Conservation (phyloP, 2,113 vertebrate species). For the Bostrychus sinensis region DNA sequence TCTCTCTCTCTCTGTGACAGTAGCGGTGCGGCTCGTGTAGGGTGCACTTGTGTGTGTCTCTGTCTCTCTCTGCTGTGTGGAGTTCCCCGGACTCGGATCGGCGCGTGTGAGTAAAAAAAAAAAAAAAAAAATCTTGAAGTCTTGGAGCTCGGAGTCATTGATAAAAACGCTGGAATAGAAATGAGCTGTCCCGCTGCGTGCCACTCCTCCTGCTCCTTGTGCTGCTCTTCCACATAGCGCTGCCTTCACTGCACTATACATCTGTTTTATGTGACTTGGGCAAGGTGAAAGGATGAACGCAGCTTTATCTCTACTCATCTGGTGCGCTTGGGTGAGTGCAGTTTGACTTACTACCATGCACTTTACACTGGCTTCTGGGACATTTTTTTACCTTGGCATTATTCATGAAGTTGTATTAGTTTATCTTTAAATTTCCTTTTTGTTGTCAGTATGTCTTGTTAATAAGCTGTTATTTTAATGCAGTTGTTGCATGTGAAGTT, state of each 20-base stretch:
- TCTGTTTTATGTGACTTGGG: conserved; percentile 51
- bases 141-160: conserved; percentile 46
- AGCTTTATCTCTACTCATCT: conserved; percentile 62
- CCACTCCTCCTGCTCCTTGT: conserved; percentile 44
- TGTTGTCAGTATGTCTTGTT: background rate
- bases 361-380: background rate
- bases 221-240: conserved; percentile 43
- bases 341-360: background rate
- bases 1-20: background rate
- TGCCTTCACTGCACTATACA: conserved; percentile 39
- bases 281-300: conserved; percentile 69
- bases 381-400: no score
- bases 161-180: conserved; percentile 61
- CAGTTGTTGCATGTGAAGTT: background rate
- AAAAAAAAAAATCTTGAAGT: background rate
- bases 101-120: conserved; percentile 5
- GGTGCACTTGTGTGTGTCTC: conserved; percentile 13
- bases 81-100: conserved; percentile 42
- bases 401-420: background rate
- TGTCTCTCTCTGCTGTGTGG: conserved; percentile 11
- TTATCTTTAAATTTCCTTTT: background rate
- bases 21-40: conserved; percentile 7
- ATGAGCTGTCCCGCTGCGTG: conserved; percentile 64
- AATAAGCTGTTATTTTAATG: no score
- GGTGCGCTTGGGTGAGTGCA: conserved; percentile 75